A percentile compares a stretch with the other conserved stretches of the same genome.
Conservation (phyloP, 2,113 vertebrate genomes). For the Pseudopipra pipra region DNA sequence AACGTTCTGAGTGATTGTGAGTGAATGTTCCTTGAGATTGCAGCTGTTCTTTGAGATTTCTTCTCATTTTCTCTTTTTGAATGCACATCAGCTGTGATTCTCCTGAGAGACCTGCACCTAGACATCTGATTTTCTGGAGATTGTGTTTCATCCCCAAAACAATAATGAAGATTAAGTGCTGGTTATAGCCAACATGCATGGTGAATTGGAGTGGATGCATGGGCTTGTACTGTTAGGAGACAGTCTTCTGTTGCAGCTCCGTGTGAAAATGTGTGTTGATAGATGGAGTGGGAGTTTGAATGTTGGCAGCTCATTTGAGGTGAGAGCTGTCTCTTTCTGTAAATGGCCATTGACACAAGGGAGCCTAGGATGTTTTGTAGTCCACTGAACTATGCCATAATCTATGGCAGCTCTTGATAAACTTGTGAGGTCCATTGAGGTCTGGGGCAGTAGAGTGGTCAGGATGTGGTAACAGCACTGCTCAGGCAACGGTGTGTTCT, state of each 20-base stretch:
- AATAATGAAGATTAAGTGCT: background rate
- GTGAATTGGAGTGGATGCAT: background rate
- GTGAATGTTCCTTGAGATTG: background rate
- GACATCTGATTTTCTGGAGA: background rate
- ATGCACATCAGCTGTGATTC: background rate
- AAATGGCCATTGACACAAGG: background rate
- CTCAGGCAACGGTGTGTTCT: background rate
- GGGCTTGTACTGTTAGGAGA: background rate
- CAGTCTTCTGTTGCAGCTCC: background rate
- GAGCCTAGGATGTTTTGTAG: background rate
- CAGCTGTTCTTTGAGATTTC: slow-evolving; percentile 15
- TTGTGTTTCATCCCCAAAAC: background rate
- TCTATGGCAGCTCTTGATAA: background rate
- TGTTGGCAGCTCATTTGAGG: background rate
- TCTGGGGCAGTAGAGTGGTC: background rate
- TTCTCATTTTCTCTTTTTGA: slow-evolving; percentile 1
- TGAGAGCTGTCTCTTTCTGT: background rate
- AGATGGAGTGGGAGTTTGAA: background rate
- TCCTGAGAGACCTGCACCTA: background rate
- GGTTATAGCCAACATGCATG: background rate
- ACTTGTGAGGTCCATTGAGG: background rate
- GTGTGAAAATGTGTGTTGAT: background rate
- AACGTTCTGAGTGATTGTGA: background rate
- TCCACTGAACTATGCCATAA: background rate
- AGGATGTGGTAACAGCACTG: background rate